These are phyloP conservation scores for Coregonus ussuriensis DNA, from an alignment of 2,797 vertebrate genomes.

Conservation along the genomic window DNA sequence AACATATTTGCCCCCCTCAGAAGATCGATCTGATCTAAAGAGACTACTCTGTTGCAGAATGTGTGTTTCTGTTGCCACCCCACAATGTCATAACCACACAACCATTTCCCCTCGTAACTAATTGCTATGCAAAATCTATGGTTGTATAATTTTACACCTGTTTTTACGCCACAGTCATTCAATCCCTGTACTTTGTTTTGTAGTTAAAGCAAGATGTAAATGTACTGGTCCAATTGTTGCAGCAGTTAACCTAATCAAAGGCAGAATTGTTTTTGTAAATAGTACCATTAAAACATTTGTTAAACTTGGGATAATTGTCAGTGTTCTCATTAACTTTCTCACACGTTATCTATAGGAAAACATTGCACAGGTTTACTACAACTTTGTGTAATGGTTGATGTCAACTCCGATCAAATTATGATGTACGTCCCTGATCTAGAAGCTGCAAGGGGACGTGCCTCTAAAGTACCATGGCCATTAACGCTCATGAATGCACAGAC, in stretches of 20 bases:
- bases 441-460: no score
- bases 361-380: no score
- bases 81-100: slow-evolving; percentile 49
- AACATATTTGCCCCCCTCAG: slow-evolving; percentile 34
- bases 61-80: slow-evolving; percentile 48
- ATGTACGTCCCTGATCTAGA: no score
- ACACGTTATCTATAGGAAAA: no score
- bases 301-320: slow-evolving; percentile 72
- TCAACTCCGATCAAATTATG: no score
- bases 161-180: slow-evolving; percentile 73
- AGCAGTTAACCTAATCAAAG: slow-evolving; percentile 79
- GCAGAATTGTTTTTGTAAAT: slow-evolving; percentile 82
- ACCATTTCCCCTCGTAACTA: slow-evolving; percentile 60
- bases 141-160: slow-evolving; percentile 69
- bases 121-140: slow-evolving; percentile 82
- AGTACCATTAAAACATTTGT: slow-evolving; percentile 86
- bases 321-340: not conserved
- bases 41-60: slow-evolving; percentile 46
- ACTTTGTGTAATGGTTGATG: no score
- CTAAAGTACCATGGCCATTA: no score
- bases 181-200: slow-evolving; percentile 65
- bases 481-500: no score
- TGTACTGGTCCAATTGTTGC: slow-evolving; percentile 79
- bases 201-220: slow-evolving; percentile 73
- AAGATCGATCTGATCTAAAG: slow-evolving; percentile 42